Evolutionary conservation across 2,888 invertebrate genomes (phyloP).

Genomic region (Lasioglossum marginatum): DNA sequence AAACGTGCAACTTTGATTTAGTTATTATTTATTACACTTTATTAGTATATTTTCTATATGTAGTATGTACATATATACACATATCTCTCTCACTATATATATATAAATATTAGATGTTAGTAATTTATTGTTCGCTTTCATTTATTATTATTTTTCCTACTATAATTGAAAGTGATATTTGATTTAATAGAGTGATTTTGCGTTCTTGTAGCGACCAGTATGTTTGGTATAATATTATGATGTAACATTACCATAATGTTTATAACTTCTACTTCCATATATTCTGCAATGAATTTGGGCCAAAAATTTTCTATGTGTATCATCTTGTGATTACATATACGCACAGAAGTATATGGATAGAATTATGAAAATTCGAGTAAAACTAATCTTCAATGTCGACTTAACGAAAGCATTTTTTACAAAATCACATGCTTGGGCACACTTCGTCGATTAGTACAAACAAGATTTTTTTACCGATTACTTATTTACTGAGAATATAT

Average conservation of each 20-base stretch:
- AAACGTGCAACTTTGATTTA: slow-evolving; percentile 37
- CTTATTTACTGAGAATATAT: background rate
- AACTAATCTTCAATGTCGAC: slow-evolving; percentile 41
- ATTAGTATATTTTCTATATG: slow-evolving; percentile 47
- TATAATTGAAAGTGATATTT: slow-evolving; percentile 60
- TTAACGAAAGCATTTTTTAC: slow-evolving; percentile 21
- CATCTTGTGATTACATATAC: slow-evolving; percentile 56
- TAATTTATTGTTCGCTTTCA: slow-evolving; percentile 67
- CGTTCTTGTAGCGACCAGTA: slow-evolving; percentile 46
- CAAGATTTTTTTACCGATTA: slow-evolving; percentile 4
- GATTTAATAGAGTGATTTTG: slow-evolving; percentile 58
- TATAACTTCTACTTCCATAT: slow-evolving; percentile 39
- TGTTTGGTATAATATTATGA: slow-evolving; percentile 46
- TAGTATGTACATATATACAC: slow-evolving; percentile 53
- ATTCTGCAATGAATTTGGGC: slow-evolving; percentile 50
- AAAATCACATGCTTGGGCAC: slow-evolving; percentile 35
- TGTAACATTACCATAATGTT: slow-evolving; percentile 35
- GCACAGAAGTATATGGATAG: slow-evolving; percentile 48
- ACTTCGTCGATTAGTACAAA: slow-evolving; percentile 30
- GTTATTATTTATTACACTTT: slow-evolving; percentile 55
- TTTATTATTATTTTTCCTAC: slow-evolving; percentile 35
- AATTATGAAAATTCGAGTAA: slow-evolving; percentile 30
- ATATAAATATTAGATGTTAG: slow-evolving; percentile 58
- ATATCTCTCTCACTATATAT: slow-evolving; percentile 27
- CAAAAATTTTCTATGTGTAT: slow-evolving; percentile 53